These are phyloP conservation scores for Myzus persicae DNA, from an alignment of 1,140 invertebrate genomes.

Conservation along the genomic window DNA sequence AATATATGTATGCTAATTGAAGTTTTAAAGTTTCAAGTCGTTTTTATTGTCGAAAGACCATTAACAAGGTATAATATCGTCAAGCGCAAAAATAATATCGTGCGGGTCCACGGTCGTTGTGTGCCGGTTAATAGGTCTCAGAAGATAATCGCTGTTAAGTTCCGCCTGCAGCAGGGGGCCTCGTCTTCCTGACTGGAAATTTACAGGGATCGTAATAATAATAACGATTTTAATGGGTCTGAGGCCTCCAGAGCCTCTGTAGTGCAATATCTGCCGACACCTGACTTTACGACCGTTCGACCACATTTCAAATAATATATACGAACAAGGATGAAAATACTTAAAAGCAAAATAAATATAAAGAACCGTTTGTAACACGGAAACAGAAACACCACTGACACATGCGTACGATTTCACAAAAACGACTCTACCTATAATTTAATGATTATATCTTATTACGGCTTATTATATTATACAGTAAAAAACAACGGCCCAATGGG, in stretches of 20 bases:
- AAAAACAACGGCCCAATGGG: background rate
- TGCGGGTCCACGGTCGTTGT: background rate
- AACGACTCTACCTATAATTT: background rate
- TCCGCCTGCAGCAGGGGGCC: slow-evolving; percentile 5
- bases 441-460: background rate
- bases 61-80: slow-evolving; percentile 41
- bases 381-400: background rate
- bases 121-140: slow-evolving; percentile 50
- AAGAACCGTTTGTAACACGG: background rate
- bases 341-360: slow-evolving; percentile 35
- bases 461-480: background rate
- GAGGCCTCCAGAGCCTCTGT: background rate
- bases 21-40: background rate
- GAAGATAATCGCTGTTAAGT: slow-evolving; percentile 47
- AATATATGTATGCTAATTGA: slow-evolving; percentile 36
- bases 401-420: background rate
- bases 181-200: slow-evolving; percentile 2
- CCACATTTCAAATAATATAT: slow-evolving; percentile 27
- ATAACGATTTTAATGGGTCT: slow-evolving; percentile 55
- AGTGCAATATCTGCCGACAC: slow-evolving; percentile 43
- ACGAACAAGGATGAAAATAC: background rate
- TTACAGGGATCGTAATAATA: slow-evolving; percentile 54
- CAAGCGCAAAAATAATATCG: background rate
- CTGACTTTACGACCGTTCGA: slow-evolving; percentile 42
- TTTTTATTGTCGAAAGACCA: slow-evolving; percentile 12